phyloP scores from a whole-genome alignment of 2,797 vertebrate genomes.

The Sebastes goodei region DNA sequence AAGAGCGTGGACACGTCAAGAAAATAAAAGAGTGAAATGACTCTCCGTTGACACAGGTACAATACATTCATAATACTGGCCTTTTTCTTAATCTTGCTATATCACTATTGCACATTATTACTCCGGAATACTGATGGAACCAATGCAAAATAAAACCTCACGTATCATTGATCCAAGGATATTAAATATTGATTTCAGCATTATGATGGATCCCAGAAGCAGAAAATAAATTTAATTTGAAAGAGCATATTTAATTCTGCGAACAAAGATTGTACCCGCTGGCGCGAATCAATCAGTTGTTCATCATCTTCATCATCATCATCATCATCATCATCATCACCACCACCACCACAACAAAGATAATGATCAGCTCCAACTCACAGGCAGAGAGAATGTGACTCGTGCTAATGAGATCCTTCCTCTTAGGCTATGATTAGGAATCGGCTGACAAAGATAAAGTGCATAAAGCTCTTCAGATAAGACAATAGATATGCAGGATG shows the following conservation, averaged over 20 bases:
- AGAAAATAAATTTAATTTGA: constrained; percentile 74
- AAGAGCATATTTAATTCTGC: constrained; percentile 73
- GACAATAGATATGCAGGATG: constrained; percentile 40
- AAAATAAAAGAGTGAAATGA: constrained; percentile 10
- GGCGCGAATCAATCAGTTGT: constrained; percentile 77
- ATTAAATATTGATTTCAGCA: constrained; percentile 84
- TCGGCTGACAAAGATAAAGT: constrained; percentile 55
- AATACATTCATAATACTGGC: neutral
- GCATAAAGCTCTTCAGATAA: constrained; percentile 43
- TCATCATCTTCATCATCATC: constrained; percentile 67
- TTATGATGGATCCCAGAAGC: constrained; percentile 70
- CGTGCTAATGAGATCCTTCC: constrained; percentile 63
- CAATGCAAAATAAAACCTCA: constrained; percentile 65
- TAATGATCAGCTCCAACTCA: constrained; percentile 58
- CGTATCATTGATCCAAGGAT: constrained; percentile 74
- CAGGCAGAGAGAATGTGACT: constrained; percentile 49
- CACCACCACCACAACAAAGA: constrained; percentile 53
- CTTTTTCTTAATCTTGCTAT: constrained; percentile 33
- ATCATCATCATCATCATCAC: constrained; percentile 25
- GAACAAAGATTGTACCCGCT: constrained; percentile 67
- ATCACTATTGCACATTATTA: constrained; percentile 44
- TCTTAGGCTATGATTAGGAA: constrained; percentile 57
- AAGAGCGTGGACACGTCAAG: neutral
- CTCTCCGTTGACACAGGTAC: neutral
- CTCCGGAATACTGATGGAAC: constrained; percentile 52